Percentiles rank a stretch among this genome's conserved stretches.
These are phyloP conservation scores for Musca domestica DNA, from an alignment of 1,140 invertebrate species.

Conservation along the genomic window DNA sequence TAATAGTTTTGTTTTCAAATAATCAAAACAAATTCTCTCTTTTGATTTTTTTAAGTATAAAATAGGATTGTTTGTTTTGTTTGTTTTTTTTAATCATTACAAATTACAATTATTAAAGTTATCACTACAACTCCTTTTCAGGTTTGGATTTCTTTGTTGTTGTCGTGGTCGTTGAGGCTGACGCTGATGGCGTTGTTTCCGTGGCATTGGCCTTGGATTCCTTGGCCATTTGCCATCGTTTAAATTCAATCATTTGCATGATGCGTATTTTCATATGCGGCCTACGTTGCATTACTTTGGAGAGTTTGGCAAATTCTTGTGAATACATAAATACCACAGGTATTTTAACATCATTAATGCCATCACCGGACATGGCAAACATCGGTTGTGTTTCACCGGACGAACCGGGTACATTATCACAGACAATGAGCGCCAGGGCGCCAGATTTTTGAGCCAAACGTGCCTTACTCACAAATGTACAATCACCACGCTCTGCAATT, in stretches of 20 bases:
- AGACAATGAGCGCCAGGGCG: slow-evolving; percentile 78
- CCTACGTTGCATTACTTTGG: slow-evolving; percentile 30
- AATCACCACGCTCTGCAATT: slow-evolving; percentile 83
- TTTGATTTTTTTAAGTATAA: too few relatives aligned
- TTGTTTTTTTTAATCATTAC: background rate
- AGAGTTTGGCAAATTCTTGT: slow-evolving; percentile 59
- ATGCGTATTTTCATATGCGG: slow-evolving; percentile 38
- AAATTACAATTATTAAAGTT: slow-evolving; percentile 21
- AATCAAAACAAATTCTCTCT: too few relatives aligned
- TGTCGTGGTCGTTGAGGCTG: background rate
- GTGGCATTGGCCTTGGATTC: slow-evolving; percentile 31
- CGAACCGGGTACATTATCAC: slow-evolving; percentile 77
- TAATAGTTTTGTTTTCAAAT: too few relatives aligned
- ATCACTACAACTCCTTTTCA: slow-evolving; percentile 48
- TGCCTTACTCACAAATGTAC: slow-evolving; percentile 96
- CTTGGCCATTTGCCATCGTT: slow-evolving; percentile 48
- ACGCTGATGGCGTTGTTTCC: background rate
- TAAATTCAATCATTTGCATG: slow-evolving; percentile 52
- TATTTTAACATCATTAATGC: slow-evolving; percentile 82
- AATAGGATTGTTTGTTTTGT: too few relatives aligned
- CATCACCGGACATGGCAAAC: slow-evolving; percentile 96
- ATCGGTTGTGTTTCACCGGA: slow-evolving; percentile 72
- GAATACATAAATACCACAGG: slow-evolving; percentile 89
- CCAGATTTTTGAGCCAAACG: slow-evolving; percentile 79
- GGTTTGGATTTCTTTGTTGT: slow-evolving; percentile 36